phyloP scores from a whole-genome alignment of 2,888 invertebrate species.

The Caenorhabditis sp. region DNA sequence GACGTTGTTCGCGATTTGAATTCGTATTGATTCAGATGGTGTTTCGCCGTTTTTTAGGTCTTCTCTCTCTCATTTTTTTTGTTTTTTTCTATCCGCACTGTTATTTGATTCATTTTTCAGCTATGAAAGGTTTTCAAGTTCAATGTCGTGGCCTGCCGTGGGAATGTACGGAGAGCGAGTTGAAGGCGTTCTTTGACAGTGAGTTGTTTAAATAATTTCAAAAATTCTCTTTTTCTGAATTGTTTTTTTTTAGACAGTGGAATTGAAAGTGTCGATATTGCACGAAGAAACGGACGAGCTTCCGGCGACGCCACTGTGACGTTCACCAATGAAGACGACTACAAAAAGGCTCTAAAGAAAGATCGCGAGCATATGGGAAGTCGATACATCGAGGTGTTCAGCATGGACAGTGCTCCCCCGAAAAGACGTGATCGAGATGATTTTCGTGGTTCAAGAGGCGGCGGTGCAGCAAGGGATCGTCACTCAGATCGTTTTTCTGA shows the following conservation, averaged over 20 bases:
- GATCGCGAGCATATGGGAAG: constrained; percentile 66
- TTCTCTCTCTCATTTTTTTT: too few species aligned
- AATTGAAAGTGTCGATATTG: constrained; percentile 63
- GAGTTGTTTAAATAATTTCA: background rate
- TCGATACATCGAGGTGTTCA: constrained; percentile 68
- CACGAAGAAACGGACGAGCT: constrained; percentile 62
- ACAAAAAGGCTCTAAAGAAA: constrained; percentile 65
- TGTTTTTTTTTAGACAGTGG: constrained; percentile 48
- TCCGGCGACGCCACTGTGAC: constrained; percentile 63
- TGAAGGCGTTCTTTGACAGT: constrained; percentile 68
- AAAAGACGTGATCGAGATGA: constrained; percentile 45
- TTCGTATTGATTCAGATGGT: background rate
- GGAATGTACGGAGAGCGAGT: constrained; percentile 63
- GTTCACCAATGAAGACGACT: constrained; percentile 62
- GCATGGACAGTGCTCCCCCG: constrained; percentile 45
- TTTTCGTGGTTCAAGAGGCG: constrained; percentile 22
- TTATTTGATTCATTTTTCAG: too few species aligned
- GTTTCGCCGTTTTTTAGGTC: too few species aligned
- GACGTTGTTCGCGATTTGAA: background rate
- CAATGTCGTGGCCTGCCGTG: constrained; percentile 65
- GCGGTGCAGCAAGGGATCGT: constrained; percentile 38
- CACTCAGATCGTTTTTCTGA: constrained; percentile 6
- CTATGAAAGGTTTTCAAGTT: constrained; percentile 45
- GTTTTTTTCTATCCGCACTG: too few species aligned
- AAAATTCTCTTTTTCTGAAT: background rate